Evolutionary conservation across 2,888 invertebrate genomes (phyloP).

Genomic region (Cheilosia impressa): DNA sequence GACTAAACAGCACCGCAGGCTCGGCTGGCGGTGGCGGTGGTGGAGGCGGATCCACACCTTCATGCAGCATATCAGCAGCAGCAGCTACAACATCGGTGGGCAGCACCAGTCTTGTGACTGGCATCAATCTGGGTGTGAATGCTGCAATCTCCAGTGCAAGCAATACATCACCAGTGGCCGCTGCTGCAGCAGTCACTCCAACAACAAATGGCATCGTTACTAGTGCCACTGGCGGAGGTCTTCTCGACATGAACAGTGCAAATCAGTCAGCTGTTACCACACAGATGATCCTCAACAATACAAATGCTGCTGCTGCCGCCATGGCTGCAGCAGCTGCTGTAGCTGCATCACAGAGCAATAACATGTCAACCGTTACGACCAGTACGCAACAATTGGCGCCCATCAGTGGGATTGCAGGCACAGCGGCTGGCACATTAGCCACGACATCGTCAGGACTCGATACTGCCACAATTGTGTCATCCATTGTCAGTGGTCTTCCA

Average conservation of each 20-base stretch:
- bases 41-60: slow-evolving; percentile 76
- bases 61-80: slow-evolving; percentile 74
- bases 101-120: slow-evolving; percentile 70
- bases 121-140: slow-evolving; percentile 69
- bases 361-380: slow-evolving; percentile 61
- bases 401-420: slow-evolving; percentile 68
- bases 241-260: slow-evolving; percentile 71
- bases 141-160: slow-evolving; percentile 71
- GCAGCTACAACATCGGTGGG: slow-evolving; percentile 70
- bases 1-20: slow-evolving; percentile 78
- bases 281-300: slow-evolving; percentile 72
- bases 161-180: slow-evolving; percentile 71
- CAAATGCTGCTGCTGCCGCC: slow-evolving; percentile 70
- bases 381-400: slow-evolving; percentile 73
- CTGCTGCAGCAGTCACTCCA: slow-evolving; percentile 73
- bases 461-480: slow-evolving; percentile 77
- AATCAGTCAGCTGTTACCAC: slow-evolving; percentile 70
- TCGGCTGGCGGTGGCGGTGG: slow-evolving; percentile 83
- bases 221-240: slow-evolving; percentile 59
- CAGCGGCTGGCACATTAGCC: slow-evolving; percentile 74
- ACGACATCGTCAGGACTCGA: slow-evolving; percentile 75
- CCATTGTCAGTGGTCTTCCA: slow-evolving; percentile 77
- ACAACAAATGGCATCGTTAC: slow-evolving; percentile 72
- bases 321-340: slow-evolving; percentile 79
- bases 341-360: slow-evolving; percentile 79